A percentile compares a stretch with the other conserved stretches of the same genome.
These are phyloP conservation scores for Pseudomyrmex pallidus DNA, from an alignment of 1,140 invertebrate species.

Conservation along the genomic window DNA sequence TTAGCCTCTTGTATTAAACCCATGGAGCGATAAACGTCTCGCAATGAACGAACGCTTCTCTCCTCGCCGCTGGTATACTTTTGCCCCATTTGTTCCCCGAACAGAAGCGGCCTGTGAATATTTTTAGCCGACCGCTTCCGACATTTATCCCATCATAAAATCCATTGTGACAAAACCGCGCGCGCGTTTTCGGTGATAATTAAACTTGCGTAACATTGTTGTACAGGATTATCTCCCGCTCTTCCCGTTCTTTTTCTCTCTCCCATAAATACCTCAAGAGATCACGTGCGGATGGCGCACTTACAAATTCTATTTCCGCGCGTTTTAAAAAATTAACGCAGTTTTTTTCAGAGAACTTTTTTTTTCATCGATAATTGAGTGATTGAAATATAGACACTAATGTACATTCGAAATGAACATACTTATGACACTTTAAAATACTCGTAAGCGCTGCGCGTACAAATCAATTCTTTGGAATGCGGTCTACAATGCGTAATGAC, in stretches of 20 bases:
- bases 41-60: slow-evolving; percentile 31
- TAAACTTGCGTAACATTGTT: slow-evolving; percentile 1
- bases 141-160: slow-evolving; percentile 24
- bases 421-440: not conserved
- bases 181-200: not conserved
- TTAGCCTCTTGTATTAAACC: slow-evolving; percentile 71
- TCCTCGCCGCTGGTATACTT: slow-evolving; percentile 31
- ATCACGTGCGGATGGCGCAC: too few relatives aligned
- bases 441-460: not conserved
- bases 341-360: too few relatives aligned
- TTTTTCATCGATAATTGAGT: not conserved
- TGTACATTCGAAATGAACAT: not conserved
- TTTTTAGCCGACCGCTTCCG: slow-evolving; percentile 31
- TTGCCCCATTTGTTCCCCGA: slow-evolving; percentile 13
- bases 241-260: too few relatives aligned
- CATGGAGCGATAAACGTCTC: slow-evolving; percentile 66
- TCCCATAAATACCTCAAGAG: not conserved
- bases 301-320: too few relatives aligned
- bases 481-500: slow-evolving; percentile 35
- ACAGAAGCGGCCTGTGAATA: slow-evolving; percentile 13
- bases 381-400: slow-evolving; percentile 1
- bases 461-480: slow-evolving; percentile 42
- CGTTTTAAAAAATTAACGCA: too few relatives aligned
- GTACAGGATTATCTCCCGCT: not conserved
- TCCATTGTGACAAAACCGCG: slow-evolving; percentile 1